Evolutionary conservation across 2,797 vertebrate genomes (phyloP).

Genomic region (Passerculus sandwichensis): DNA sequence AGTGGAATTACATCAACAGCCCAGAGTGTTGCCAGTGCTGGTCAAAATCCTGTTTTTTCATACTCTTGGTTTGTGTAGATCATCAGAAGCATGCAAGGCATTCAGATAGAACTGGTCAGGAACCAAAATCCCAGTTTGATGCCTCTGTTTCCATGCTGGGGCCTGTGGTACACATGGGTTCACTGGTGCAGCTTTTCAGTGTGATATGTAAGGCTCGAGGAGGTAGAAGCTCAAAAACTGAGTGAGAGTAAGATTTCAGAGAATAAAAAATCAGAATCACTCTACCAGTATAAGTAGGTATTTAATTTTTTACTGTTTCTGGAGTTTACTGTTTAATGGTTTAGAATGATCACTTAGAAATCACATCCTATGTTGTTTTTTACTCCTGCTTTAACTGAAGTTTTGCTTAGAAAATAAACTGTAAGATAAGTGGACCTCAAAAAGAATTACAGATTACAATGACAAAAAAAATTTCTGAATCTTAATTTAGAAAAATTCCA

Average conservation of each 20-base stretch:
- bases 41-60: not conserved
- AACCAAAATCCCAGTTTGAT: not conserved
- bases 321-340: not conserved
- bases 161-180: not conserved
- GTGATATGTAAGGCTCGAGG: not conserved
- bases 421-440: not conserved
- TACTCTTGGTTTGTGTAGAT: not conserved
- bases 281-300: not conserved
- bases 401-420: not conserved
- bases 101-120: not conserved
- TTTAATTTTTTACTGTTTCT: not conserved
- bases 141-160: not conserved
- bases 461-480: not conserved
- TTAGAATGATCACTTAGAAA: not conserved
- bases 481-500: not conserved
- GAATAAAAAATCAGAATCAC: not conserved
- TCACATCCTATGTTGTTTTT: not conserved
- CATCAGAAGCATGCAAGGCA: not conserved
- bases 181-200: not conserved
- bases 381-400: not conserved
- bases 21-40: not conserved
- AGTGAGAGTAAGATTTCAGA: not conserved
- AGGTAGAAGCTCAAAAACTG: not conserved
- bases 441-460: not conserved
- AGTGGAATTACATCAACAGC: not conserved